A percentile compares a stretch with the other conserved stretches of the same genome.
Conservation (phyloP, 2,797 vertebrate genomes). For the Cottoperca gobio region DNA sequence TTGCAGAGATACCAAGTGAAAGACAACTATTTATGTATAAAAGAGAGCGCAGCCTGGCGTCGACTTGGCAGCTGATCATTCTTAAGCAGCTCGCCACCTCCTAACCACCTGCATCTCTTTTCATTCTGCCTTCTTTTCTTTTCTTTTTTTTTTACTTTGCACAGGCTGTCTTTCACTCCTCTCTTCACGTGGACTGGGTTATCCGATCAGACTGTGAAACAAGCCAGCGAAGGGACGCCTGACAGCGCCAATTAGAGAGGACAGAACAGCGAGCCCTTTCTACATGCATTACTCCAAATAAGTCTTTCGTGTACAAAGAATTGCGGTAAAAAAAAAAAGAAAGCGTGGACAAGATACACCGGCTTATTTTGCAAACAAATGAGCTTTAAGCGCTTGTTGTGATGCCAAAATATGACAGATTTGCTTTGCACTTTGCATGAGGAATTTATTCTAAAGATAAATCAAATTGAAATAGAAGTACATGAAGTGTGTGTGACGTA, state of each 20-base stretch:
- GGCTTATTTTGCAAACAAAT: conserved; percentile 57
- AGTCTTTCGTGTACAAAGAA: conserved; percentile 62
- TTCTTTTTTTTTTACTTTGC: conserved; percentile 40
- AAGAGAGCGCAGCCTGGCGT: conserved; percentile 58
- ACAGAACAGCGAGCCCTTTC: conserved; percentile 64
- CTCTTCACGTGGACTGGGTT: conserved; percentile 67
- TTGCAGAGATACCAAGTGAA: conserved; percentile 77
- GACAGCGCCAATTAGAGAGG: conserved; percentile 76
- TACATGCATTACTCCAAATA: conserved; percentile 64
- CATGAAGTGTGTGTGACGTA: neutral
- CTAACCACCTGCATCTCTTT: conserved; percentile 59
- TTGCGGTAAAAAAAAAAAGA: conserved; percentile 7
- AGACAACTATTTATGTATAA: conserved; percentile 81
- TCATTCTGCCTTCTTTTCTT: conserved; percentile 23
- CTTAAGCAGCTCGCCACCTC: conserved; percentile 65
- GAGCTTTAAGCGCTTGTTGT: conserved; percentile 19
- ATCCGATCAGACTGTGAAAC: conserved; percentile 75
- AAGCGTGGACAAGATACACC: conserved; percentile 19
- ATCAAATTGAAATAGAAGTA: conserved; percentile 19
- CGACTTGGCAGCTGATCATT: conserved; percentile 64
- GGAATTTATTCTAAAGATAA: conserved; percentile 1
- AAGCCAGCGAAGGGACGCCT: conserved; percentile 65
- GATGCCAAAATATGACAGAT: conserved; percentile 43
- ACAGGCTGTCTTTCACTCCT: conserved; percentile 59
- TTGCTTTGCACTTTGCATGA: neutral